Percentiles rank a stretch among this genome's conserved stretches.
phyloP scores from a whole-genome alignment of 2,797 vertebrate species.

The Liparis tanakae region DNA sequence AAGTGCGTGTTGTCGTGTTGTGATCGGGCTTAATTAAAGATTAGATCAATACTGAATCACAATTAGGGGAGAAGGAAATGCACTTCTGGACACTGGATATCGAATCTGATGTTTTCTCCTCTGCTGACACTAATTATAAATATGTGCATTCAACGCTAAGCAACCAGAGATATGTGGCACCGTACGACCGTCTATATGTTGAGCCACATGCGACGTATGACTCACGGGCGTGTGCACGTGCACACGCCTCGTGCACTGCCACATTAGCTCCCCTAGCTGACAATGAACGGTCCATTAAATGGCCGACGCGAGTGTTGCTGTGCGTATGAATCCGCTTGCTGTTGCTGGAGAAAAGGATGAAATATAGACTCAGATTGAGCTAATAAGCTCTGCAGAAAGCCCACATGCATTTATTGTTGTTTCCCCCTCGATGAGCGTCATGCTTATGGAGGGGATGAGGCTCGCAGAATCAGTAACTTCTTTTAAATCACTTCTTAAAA shows the following conservation, averaged over 20 bases:
- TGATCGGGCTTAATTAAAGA: slow-evolving; percentile 37
- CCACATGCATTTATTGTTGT: neutral
- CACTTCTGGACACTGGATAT: slow-evolving; percentile 29
- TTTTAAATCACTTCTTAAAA: too few species aligned
- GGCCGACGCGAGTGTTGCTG: neutral
- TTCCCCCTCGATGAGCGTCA: neutral
- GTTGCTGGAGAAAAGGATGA: slow-evolving; percentile 27
- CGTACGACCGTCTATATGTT: neutral
- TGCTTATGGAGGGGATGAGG: too few species aligned
- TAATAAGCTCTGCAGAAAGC: neutral
- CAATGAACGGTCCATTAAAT: slow-evolving; percentile 57
- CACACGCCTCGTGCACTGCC: slow-evolving; percentile 12
- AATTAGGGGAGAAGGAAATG: slow-evolving; percentile 10
- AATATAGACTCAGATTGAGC: neutral
- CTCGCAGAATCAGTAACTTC: too few species aligned
- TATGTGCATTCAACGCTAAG: too few species aligned
- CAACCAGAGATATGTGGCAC: too few species aligned
- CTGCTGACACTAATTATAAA: slow-evolving; percentile 7
- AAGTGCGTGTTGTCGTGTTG: slow-evolving; percentile 22
- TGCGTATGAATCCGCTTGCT: slow-evolving; percentile 55
- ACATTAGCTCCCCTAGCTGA: slow-evolving; percentile 62
- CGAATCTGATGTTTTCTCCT: slow-evolving; percentile 26
- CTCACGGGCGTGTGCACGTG: slow-evolving; percentile 30
- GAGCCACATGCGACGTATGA: neutral
- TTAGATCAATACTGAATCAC: slow-evolving; percentile 40